Evolutionary conservation across 92 coral and sea anemone species (phyloP).

Genomic region (Phenganax stokvisi): DNA sequence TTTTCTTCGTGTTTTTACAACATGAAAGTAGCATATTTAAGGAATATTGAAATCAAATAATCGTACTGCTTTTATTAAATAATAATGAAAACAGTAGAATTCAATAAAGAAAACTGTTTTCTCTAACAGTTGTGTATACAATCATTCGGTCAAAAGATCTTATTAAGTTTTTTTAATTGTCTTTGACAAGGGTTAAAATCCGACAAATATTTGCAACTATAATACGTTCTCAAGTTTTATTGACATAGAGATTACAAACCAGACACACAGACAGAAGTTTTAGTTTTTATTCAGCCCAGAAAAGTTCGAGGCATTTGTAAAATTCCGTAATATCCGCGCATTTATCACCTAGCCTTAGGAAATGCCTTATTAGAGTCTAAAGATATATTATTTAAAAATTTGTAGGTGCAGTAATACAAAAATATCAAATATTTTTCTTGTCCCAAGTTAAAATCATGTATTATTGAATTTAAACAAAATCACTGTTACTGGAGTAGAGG

Average conservation of each 20-base stretch:
- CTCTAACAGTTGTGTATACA: background rate
- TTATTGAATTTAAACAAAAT: too few relatives aligned
- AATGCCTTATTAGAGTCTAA: background rate
- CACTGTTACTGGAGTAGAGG: too few relatives aligned
- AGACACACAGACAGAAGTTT: conserved; percentile 7
- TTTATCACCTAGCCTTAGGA: background rate
- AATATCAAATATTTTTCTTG: background rate
- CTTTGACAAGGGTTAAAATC: background rate
- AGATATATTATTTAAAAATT: background rate
- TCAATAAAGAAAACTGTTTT: background rate
- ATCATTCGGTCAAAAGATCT: background rate
- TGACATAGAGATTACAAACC: conserved; percentile 8
- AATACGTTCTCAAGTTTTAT: background rate
- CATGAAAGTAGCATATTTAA: background rate
- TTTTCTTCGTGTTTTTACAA: background rate
- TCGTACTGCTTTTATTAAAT: too few relatives aligned
- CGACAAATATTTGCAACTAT: background rate
- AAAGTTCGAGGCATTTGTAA: conserved; percentile 21
- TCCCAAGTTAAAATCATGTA: background rate
- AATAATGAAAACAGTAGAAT: too few relatives aligned
- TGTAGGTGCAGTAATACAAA: background rate
- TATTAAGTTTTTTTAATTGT: conserved; percentile 4
- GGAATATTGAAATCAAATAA: background rate
- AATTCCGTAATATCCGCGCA: conserved; percentile 26
- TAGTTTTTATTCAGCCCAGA: background rate